A percentile compares a stretch with the other conserved stretches of the same genome.
Evolutionary conservation across 2,797 vertebrate species (phyloP).

Genomic region (Tympanoctomys barrerae): DNA sequence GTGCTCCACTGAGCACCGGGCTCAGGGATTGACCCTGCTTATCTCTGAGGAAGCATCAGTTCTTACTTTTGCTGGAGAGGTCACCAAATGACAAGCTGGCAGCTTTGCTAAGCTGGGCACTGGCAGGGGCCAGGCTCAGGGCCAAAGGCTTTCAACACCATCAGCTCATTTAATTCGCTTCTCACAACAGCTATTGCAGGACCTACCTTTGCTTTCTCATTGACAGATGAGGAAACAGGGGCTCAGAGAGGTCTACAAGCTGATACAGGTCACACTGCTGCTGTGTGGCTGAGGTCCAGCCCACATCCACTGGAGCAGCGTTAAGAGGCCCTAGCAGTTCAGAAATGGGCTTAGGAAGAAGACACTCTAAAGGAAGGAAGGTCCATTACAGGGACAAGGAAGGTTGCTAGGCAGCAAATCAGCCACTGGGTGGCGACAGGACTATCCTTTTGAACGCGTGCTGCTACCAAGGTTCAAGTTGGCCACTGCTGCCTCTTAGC

Average conservation of each 20-base stretch:
- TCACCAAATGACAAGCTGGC: background rate
- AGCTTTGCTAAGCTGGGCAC: background rate
- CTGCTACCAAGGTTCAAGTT: background rate
- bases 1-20: fast-evolving
- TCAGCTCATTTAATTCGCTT: background rate
- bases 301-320: background rate
- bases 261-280: background rate
- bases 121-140: conserved; percentile 5
- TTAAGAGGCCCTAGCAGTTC: background rate
- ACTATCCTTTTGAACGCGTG: background rate
- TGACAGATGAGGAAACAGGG: background rate
- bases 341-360: background rate
- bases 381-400: too few species aligned
- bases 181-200: background rate
- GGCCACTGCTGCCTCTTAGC: background rate
- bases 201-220: background rate
- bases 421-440: background rate
- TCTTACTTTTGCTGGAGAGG: background rate
- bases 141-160: background rate
- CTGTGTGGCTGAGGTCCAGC: background rate
- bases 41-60: background rate
- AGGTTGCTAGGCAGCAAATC: too few species aligned
- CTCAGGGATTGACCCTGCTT: background rate
- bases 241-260: background rate
- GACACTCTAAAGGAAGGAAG: background rate